Evolutionary conservation across 2,888 invertebrate species (phyloP).

Genomic region (Sinhomidia bicolor): DNA sequence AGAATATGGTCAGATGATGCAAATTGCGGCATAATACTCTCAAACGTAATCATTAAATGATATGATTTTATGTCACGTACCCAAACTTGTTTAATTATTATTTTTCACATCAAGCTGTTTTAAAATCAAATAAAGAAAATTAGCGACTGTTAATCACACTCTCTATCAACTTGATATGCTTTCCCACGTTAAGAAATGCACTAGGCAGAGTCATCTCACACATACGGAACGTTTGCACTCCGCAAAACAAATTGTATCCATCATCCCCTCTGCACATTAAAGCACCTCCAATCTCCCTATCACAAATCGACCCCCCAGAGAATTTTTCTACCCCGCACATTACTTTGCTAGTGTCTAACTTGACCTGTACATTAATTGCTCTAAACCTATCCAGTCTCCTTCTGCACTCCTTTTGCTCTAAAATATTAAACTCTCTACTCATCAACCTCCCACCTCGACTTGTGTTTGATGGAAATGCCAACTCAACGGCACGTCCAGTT

Average conservation of each 20-base stretch:
- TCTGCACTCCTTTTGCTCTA: background rate
- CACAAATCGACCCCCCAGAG: constrained; percentile 45
- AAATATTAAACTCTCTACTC: constrained; percentile 22
- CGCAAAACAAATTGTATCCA: constrained; percentile 28
- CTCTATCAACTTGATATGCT: background rate
- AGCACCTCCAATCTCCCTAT: constrained; percentile 55
- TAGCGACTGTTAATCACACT: background rate
- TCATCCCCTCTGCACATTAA: background rate
- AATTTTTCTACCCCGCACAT: constrained; percentile 52
- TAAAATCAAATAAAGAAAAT: no score
- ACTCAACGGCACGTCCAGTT: background rate
- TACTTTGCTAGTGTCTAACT: background rate
- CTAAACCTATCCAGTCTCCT: constrained; percentile 20
- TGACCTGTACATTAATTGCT: background rate
- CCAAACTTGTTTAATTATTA: no score
- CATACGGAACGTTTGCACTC: constrained; percentile 42
- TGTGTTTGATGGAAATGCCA: constrained; percentile 39
- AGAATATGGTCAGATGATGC: no score
- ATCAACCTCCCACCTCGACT: background rate
- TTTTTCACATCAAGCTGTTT: no score
- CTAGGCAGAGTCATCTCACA: constrained; percentile 20
- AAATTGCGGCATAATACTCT: no score
- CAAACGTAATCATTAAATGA: no score
- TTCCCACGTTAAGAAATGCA: constrained; percentile 2
- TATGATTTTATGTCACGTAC: no score